phyloP scores from a whole-genome alignment of 2,797 vertebrate species.

The Spinibarbus caldwelli region DNA sequence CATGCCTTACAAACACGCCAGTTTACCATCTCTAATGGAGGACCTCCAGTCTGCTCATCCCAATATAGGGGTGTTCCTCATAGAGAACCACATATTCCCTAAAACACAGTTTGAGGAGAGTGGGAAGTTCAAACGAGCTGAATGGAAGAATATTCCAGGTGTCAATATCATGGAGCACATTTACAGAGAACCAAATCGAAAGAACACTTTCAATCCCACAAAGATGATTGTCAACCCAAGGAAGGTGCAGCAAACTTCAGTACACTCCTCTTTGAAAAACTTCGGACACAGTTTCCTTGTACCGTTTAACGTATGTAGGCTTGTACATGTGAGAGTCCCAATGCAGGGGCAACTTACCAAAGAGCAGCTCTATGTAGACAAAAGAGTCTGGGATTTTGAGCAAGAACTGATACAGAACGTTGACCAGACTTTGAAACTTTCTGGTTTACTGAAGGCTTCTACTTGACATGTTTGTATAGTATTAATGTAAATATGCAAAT shows the following conservation, averaged over 20 bases:
- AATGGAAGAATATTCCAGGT: conserved; percentile 54
- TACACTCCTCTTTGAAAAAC: conserved; percentile 56
- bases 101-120: conserved; percentile 58
- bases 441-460: conserved; percentile 17
- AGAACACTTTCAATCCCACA: conserved; percentile 52
- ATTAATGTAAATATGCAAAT: background rate
- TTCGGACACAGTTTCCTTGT: conserved; percentile 36
- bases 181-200: conserved; percentile 61
- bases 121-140: conserved; percentile 46
- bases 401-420: conserved; percentile 47
- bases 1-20: conserved; percentile 69
- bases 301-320: conserved; percentile 50
- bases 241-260: conserved; percentile 62
- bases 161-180: conserved; percentile 67
- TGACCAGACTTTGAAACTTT: conserved; percentile 45
- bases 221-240: conserved; percentile 68
- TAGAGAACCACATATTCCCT: conserved; percentile 75
- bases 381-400: conserved; percentile 63
- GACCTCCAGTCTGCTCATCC: conserved; percentile 66
- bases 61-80: conserved; percentile 61
- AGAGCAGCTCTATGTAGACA: conserved; percentile 60
- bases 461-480: background rate
- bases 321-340: conserved; percentile 61
- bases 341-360: conserved; percentile 47
- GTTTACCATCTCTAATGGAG: conserved; percentile 71